These are phyloP conservation scores for Geotria australis DNA, from an alignment of 2,797 vertebrate species.

Conservation along the genomic window DNA sequence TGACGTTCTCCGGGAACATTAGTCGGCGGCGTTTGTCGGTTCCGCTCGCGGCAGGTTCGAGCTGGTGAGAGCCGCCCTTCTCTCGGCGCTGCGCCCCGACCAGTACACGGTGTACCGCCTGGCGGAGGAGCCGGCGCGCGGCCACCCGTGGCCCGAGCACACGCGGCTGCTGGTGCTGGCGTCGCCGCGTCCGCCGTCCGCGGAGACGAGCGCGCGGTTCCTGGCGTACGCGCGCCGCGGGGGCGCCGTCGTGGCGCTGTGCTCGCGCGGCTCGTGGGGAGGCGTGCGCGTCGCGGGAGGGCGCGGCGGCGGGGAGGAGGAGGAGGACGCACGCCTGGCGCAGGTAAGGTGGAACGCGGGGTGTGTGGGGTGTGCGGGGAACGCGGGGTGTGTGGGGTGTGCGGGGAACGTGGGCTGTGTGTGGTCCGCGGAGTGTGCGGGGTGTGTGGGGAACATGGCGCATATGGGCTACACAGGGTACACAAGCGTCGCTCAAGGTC, in stretches of 20 bases:
- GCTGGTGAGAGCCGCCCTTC: constrained; percentile 14
- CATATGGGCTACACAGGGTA: no score
- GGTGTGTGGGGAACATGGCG: background rate
- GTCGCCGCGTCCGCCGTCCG: constrained; percentile 13
- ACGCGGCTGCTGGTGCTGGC: constrained; percentile 40
- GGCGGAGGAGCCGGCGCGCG: constrained; percentile 19
- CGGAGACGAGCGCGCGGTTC: constrained; percentile 20
- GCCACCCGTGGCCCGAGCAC: constrained; percentile 45
- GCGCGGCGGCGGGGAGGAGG: constrained; percentile 5
- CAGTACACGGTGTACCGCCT: constrained; percentile 38
- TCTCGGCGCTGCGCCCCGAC: constrained; percentile 27
- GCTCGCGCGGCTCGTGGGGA: constrained; percentile 22
- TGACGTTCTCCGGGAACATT: no score
- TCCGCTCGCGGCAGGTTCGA: constrained; percentile 13
- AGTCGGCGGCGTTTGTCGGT: no score
- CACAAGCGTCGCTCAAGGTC: no score
- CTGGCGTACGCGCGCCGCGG: constrained; percentile 32
- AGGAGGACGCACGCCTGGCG: constrained; percentile 3
- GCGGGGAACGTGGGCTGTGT: background rate
- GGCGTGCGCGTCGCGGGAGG: constrained; percentile 15
- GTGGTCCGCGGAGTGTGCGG: no score
- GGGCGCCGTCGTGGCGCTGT: constrained; percentile 39
- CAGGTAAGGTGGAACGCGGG: background rate
- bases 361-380: background rate
- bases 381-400: background rate